These are phyloP conservation scores for Acronicta aceris DNA, from an alignment of 2,888 invertebrate genomes.

Conservation along the genomic window DNA sequence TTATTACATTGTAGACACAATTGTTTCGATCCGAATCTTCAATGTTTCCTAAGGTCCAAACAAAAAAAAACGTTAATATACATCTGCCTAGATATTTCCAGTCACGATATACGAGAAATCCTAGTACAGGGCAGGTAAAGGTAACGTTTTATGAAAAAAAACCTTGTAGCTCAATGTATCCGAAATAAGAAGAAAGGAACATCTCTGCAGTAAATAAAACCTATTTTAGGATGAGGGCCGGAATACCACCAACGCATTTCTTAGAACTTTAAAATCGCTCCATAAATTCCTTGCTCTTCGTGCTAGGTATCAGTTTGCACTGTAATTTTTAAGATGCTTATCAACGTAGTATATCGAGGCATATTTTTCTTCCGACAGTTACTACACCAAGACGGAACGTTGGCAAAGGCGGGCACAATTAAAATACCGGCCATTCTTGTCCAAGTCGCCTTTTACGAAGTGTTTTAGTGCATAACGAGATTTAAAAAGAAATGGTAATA, in stretches of 20 bases:
- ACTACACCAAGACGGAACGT: conserved; percentile 1
- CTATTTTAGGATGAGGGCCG: conserved; percentile 24
- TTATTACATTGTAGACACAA: too few species aligned
- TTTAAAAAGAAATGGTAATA: conserved; percentile 40
- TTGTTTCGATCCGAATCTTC: too few species aligned
- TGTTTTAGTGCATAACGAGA: conserved; percentile 48
- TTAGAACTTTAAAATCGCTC: conserved; percentile 35
- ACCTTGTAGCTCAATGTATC: neutral
- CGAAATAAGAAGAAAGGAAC: neutral
- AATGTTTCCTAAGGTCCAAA: too few species aligned
- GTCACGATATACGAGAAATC: too few species aligned
- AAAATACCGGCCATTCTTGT: conserved; percentile 24
- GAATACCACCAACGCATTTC: conserved; percentile 45
- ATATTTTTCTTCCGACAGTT: conserved; percentile 7
- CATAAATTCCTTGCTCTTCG: conserved; percentile 37
- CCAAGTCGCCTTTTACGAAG: conserved; percentile 14
- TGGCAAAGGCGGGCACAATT: conserved; percentile 6
- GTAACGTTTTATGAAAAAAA: neutral
- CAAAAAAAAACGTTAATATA: too few species aligned
- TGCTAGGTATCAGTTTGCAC: conserved; percentile 15
- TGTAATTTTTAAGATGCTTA: conserved; percentile 35
- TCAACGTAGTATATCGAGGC: conserved; percentile 28
- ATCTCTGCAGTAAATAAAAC: conserved; percentile 8
- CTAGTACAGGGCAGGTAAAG: too few species aligned
- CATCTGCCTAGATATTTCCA: too few species aligned